Evolutionary conservation across 2,797 vertebrate species (phyloP), one percentile per base, ranked within the genome.

Genomic region (Scolopax rusticola): DNA sequence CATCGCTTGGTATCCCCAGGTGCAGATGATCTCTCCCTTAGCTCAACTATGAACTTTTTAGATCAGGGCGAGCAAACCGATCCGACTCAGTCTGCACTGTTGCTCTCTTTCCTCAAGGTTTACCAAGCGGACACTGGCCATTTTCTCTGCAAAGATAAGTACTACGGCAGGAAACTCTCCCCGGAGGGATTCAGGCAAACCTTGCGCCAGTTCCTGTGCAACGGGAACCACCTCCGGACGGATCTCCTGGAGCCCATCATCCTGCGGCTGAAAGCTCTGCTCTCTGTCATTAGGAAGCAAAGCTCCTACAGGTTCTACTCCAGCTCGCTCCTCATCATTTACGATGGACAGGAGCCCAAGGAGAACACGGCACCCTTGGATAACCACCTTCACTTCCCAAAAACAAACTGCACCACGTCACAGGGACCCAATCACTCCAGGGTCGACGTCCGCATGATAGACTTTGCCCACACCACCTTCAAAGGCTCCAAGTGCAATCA

Each of bases 231-330:
- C 57, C 96, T 98, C 28, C 94, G 97, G 14, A 59, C 38, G 0
- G 98, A 98, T 4, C 97, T 98, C 36, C 95, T 98, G 87, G 97
- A 97, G 70, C 98, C 98, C 90, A 96, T 98, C 64, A 24, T 98
- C 47, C 60, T 16, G 78, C 90, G 94, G 30, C 97, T 98, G 12
- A 97, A 21, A 64, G 95, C 97, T 19, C 96, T 98, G 86, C 97
- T 98, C 8, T 78, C 95, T 0, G 96, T 98, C 45, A 97, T 98
- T 11, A 94, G 93, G 95, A 97, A 94, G 83, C 98, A 98, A 75
- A 97, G 95, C 56, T 98, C 98, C 10, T 98, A 98, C 91, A 96
- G 98, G 32, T 98, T 98, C 97, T 98, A 98, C 89, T 98, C 98
- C 91, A 98, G 98, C 96, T 98, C 98, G 1, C 98, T 98, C 21